These are phyloP conservation scores for Kryphioiulus occultus DNA, from an alignment of 2,888 invertebrate species.

Conservation along the genomic window DNA sequence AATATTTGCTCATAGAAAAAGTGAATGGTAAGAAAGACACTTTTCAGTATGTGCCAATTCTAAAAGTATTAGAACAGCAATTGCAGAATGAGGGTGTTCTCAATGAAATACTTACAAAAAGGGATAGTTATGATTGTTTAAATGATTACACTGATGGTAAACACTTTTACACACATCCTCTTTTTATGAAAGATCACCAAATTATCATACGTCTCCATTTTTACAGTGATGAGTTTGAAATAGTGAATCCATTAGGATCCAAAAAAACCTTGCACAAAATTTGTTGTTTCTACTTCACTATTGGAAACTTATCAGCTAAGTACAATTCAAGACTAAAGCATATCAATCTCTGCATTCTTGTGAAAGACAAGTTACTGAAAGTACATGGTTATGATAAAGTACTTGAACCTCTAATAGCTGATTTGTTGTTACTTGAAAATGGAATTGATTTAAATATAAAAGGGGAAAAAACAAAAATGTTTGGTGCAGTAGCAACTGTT, in stretches of 20 bases:
- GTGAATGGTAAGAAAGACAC: neutral
- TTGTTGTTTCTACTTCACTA: neutral
- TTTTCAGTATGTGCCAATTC: neutral
- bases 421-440: neutral
- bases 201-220: neutral
- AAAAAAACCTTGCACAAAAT: neutral
- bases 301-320: neutral
- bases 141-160: neutral
- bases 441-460: neutral
- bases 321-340: neutral
- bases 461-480: neutral
- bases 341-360: neutral
- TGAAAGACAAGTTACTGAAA: neutral
- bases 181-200: neutral
- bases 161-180: neutral
- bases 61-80: neutral
- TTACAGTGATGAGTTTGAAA: neutral
- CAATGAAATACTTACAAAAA: neutral
- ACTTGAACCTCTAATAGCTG: neutral
- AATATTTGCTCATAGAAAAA: neutral
- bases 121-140: neutral
- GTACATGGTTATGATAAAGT: neutral
- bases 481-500: neutral
- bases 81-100: neutral
- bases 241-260: neutral